Base-by-base conservation (phyloP, 2,888 invertebrate species). In the Lasioglossum lativentre region DNA sequence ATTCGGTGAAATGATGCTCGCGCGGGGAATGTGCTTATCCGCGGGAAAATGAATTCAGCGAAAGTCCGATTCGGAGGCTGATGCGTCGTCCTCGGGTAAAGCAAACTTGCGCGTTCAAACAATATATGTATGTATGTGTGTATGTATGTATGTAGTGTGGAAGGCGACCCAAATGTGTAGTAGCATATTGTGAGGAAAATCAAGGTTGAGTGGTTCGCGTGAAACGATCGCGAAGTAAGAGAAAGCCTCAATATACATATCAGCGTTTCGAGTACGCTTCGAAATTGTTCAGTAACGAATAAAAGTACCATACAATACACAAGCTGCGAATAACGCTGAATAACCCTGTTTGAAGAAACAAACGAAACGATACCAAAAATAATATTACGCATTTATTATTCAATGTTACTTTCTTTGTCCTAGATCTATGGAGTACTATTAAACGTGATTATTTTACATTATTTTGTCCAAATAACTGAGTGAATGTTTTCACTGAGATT, bases 11-110 rank as follows among this genome's bases (percentile, higher is more conserved):
- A 76, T 47, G 47, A 80, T 45, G 70, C 4, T 75, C 59, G 34
- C 34, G 16, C 56, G 19, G 40, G 38, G 38, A 76, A 63, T 59
- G 56, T 59, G 71, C 34, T 40, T 56, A 56, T n/a, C 70, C 71
- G 27, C 45, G 77, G 45, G 76, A 75, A 79, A 63, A 40, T 71
- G 68, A 40, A 63, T 86, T 72, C 70, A 82, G 82, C 52, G 86
- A 79, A 72, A 79, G 86, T 70, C 59, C 52, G 56, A 68, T 80
- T 75, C 34, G 56, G 71, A 47, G 59, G 42, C 30, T 56, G 16
- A 23, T 5, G 63, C 47, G 76, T 4, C 47, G 45, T 42, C 14
- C 0, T 45, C 27, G 30, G 45, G 1, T 23, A 23, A 66, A 19
- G 42, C 71, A 14, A 45, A 71, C 42, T 27, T 71, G 27, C 14